Evolutionary conservation across 2,113 vertebrate species (phyloP).

Genomic region (Xiphorhynchus elegans): DNA sequence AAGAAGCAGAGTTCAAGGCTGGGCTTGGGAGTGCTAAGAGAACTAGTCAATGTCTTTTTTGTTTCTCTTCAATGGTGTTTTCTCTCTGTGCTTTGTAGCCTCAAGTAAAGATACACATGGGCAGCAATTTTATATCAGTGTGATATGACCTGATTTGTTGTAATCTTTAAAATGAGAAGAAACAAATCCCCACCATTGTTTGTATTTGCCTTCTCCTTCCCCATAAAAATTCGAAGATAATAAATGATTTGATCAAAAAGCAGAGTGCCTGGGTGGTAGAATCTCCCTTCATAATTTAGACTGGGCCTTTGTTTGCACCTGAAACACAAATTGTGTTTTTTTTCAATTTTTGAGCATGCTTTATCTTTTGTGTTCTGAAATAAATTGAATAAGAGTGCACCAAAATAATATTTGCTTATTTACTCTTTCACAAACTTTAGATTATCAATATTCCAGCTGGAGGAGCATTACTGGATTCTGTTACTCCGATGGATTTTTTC

Average conservation of each 20-base stretch:
- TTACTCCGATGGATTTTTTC: conserved; percentile 85
- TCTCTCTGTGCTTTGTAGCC: neutral
- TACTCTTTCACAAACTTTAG: conserved; percentile 60
- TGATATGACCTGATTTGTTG: neutral
- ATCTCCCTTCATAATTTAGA: neutral
- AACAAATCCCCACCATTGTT: neutral
- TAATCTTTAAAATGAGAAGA: neutral
- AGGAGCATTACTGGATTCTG: conserved; percentile 83
- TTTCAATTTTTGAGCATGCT: neutral
- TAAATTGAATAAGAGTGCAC: neutral
- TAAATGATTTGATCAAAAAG: neutral
- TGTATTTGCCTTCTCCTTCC: neutral
- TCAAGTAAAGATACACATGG: neutral
- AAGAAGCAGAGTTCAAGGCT: neutral
- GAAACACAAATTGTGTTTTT: neutral
- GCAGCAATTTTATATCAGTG: neutral
- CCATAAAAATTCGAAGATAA: neutral
- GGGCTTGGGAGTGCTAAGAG: neutral
- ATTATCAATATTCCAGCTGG: conserved; percentile 82
- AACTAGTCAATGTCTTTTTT: neutral
- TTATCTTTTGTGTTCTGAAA: neutral
- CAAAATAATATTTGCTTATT: neutral
- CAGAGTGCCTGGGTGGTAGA: neutral
- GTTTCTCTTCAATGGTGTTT: neutral
- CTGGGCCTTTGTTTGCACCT: neutral